Percentiles rank a stretch among this genome's conserved stretches.
Evolutionary conservation across 2,888 invertebrate species (phyloP).

Genomic region (Drosophila sordidula): DNA sequence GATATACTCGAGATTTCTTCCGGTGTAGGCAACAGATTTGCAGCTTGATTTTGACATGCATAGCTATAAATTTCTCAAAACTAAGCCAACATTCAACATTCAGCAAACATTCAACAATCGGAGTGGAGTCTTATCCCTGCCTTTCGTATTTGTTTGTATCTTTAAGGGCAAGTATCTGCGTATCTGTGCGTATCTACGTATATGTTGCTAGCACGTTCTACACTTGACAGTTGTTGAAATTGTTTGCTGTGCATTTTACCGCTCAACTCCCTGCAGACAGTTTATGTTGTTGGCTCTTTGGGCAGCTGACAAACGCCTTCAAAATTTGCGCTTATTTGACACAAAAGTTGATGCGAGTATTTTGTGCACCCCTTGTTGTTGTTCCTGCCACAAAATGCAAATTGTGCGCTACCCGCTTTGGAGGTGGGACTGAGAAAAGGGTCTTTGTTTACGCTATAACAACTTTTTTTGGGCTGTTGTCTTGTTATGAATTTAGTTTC

Average conservation of each 20-base stretch:
- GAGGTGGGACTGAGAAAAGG: constrained; percentile 25
- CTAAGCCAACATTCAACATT: constrained; percentile 23
- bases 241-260: constrained; percentile 64
- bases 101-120: constrained; percentile 19
- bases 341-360: constrained; percentile 62
- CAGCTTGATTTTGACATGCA: constrained; percentile 13
- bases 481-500: constrained; percentile 74
- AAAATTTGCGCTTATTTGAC: constrained; percentile 75
- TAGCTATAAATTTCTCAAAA: constrained; percentile 34
- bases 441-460: constrained; percentile 70
- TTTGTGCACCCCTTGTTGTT: constrained; percentile 7
- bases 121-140: constrained; percentile 41
- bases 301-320: constrained; percentile 44
- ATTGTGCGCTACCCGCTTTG: constrained; percentile 47
- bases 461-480: constrained; percentile 52
- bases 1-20: neutral
- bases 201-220: constrained; percentile 43
- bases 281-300: constrained; percentile 30
- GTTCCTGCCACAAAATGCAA: constrained; percentile 64
- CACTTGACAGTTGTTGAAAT: constrained; percentile 60
- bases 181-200: constrained; percentile 20
- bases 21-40: constrained; percentile 9
- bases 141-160: constrained; percentile 16
- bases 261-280: constrained; percentile 39
- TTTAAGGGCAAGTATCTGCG: constrained; percentile 21